phyloP scores from a whole-genome alignment of 64 coral and sea anemone genomes.

The Astreopora myriophthalma region DNA sequence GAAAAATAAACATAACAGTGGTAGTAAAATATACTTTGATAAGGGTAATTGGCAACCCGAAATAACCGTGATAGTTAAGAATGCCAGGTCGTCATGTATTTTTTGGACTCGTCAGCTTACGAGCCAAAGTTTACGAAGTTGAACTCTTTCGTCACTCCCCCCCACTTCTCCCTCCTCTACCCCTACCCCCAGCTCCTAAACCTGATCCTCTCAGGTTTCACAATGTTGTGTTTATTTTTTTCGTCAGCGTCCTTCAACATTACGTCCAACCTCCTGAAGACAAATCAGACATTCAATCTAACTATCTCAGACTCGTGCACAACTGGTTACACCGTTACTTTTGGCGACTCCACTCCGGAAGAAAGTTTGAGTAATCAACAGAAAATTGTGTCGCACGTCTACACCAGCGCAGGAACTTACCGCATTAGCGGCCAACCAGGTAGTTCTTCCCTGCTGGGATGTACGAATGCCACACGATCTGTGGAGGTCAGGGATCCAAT shows the following conservation, averaged over 20 bases:
- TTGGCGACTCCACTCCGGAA: background rate
- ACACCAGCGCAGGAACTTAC: background rate
- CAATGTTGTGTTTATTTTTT: background rate
- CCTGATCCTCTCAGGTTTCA: background rate
- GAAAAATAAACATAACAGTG: no score
- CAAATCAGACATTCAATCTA: conserved; percentile 1
- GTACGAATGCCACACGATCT: background rate
- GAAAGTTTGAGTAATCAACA: background rate
- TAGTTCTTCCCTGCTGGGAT: background rate
- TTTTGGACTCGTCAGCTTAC: no score
- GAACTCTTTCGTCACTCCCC: no score
- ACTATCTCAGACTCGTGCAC: background rate
- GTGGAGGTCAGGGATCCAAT: conserved; percentile 12
- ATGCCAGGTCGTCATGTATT: no score
- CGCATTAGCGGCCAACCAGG: background rate
- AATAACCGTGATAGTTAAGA: no score
- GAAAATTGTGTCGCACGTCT: background rate
- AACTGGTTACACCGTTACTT: background rate
- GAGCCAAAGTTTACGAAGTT: no score
- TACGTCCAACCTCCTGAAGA: background rate
- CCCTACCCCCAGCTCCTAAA: no score
- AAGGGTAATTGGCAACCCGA: no score
- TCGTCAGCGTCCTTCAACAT: background rate
- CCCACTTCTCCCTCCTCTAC: no score
- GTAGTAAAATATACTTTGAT: no score